These are phyloP conservation scores for Dascyllus trimaculatus DNA, from an alignment of 2,113 vertebrate genomes.

Conservation along the genomic window DNA sequence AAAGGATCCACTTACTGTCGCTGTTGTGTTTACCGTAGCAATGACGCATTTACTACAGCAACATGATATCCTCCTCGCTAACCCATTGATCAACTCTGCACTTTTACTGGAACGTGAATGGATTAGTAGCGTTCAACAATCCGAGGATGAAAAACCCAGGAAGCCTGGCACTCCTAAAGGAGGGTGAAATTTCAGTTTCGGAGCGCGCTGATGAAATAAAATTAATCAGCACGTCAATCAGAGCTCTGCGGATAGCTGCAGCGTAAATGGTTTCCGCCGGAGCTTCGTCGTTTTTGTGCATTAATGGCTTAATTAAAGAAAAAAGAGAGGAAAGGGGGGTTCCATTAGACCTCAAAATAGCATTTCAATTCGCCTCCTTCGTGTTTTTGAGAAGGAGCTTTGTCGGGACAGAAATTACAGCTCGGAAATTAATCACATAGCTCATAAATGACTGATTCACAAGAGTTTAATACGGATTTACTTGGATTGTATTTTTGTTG, in stretches of 20 bases:
- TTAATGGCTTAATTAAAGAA: slow-evolving; percentile 48
- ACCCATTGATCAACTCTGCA: slow-evolving; percentile 19
- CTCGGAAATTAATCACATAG: slow-evolving; percentile 22
- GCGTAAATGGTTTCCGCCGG: slow-evolving; percentile 31
- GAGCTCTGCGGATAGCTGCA: slow-evolving; percentile 18
- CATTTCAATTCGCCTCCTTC: slow-evolving; percentile 41
- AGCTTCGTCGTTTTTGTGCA: slow-evolving; percentile 28
- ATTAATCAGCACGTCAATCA: slow-evolving; percentile 35
- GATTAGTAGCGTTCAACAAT: background rate
- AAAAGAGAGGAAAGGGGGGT: background rate
- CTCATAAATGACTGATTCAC: slow-evolving; percentile 25
- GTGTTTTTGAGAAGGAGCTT: slow-evolving; percentile 40
- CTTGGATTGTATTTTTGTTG: background rate
- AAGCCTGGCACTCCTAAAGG: background rate
- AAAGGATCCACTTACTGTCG: background rate
- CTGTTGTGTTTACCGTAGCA: slow-evolving; percentile 5
- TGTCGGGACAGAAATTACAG: slow-evolving; percentile 15
- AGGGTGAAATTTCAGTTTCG: background rate
- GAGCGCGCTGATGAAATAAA: slow-evolving; percentile 1
- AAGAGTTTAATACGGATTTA: slow-evolving; percentile 23
- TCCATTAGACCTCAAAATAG: slow-evolving; percentile 62
- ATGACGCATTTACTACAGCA: slow-evolving; percentile 15
- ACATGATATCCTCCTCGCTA: background rate
- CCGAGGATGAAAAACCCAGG: background rate
- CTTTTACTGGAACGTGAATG: slow-evolving; percentile 27